These are phyloP conservation scores for Momotus momota DNA, from an alignment of 2,797 vertebrate species.

Conservation along the genomic window DNA sequence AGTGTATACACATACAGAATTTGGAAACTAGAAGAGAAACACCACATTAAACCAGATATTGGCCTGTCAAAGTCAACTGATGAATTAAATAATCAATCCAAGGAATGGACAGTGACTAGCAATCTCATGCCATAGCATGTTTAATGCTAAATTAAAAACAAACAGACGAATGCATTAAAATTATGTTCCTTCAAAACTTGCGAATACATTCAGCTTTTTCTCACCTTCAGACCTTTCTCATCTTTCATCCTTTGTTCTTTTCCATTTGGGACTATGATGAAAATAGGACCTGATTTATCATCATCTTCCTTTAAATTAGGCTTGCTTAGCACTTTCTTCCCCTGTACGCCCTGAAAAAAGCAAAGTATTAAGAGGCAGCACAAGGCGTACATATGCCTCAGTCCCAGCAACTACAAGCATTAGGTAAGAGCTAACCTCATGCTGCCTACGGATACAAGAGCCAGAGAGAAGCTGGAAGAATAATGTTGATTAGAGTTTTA, in stretches of 20 bases:
- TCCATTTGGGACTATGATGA: slow-evolving; percentile 89
- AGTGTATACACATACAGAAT: background rate
- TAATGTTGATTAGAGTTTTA: slow-evolving; percentile 3
- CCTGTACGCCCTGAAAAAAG: slow-evolving; percentile 81
- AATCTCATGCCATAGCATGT: background rate
- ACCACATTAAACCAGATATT: background rate
- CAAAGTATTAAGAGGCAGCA: background rate
- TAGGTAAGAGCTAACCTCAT: slow-evolving; percentile 14
- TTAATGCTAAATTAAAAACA: background rate
- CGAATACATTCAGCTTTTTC: background rate
- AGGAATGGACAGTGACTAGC: background rate
- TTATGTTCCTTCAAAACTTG: background rate
- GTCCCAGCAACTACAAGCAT: background rate
- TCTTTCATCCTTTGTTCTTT: slow-evolving; percentile 98
- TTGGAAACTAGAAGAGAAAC: background rate
- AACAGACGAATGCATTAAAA: accelerated
- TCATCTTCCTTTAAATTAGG: slow-evolving; percentile 90
- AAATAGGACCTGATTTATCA: slow-evolving; percentile 93
- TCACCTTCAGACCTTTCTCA: slow-evolving; percentile 94
- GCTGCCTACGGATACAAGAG: background rate
- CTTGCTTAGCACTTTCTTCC: slow-evolving; percentile 91
- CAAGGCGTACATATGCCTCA: background rate
- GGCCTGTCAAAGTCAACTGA: background rate
- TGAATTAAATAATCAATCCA: background rate
- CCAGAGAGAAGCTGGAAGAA: slow-evolving; percentile 46